Evolutionary conservation across 2,113 vertebrate species (phyloP), one percentile per base, ranked within the genome.

Genomic region (Bostrychus sinensis): DNA sequence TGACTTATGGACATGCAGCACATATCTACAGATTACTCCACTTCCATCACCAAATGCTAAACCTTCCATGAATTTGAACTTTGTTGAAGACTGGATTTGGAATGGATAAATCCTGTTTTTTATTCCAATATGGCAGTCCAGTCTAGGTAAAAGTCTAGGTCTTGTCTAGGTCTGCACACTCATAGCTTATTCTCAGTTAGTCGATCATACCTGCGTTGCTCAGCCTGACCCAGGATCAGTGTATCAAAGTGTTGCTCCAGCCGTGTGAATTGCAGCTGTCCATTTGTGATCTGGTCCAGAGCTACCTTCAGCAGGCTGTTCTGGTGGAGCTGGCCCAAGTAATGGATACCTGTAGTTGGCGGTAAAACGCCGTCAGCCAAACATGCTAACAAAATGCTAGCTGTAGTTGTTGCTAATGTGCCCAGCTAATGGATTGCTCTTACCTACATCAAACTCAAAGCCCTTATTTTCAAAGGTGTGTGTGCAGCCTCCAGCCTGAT

Each of bases 381-480:
- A 30, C 25, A 16, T 30, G 8, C 2, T 17, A 17, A 17, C 48
- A 17, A 28, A 8, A 50, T 7, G 20, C 9, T 45, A 9, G 0
- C 43, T 3, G 9, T 12, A 5, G 5, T 48, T 6, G 2, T 25
- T 23, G 1, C 11, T 11, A 11, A 9, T 12, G 30, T 58, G 8
- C 30, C 9, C 13, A 6, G 16, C 0, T 54, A 10, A 43, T 14
- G 16, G 14, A 46, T 57, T 26, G 3, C 3, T 20, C 93, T 89
- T 84, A 94, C 94, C 94, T 11, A 93, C 92, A 2, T 94, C 94
- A 53, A 94, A 94, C 86, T 95, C 94, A 16, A 82, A 83, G 42
- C 92, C 93, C 1, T 78, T 89, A 38, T 93, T 90, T 53, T 89
- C 46, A 55, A 93, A 94, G 25, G 92, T 93, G 87, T 95, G 94